Conservation (phyloP, 2,888 invertebrate genomes). For the Chrysolina americana region DNA sequence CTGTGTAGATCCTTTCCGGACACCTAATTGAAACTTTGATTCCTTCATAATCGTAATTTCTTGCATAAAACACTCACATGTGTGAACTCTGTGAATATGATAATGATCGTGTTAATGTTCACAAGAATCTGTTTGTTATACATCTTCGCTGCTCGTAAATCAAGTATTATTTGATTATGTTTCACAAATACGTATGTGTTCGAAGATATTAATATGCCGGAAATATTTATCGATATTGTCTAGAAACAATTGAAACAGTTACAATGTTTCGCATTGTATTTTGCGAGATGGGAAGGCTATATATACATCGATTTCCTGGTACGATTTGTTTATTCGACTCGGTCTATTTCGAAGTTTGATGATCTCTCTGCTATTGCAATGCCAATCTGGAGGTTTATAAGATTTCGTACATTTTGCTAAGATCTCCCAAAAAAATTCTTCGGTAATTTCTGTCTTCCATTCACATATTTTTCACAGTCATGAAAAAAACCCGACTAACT, state of each 20-base stretch:
- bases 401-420: no score
- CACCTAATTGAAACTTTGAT: no score
- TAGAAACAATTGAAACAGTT: slow-evolving; percentile 24
- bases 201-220: slow-evolving; percentile 5
- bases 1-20: no score
- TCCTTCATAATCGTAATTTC: no score
- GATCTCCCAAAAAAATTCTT: no score
- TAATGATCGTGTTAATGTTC: no score
- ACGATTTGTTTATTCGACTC: slow-evolving; percentile 4
- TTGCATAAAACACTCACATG: no score
- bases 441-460: no score
- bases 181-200: neutral
- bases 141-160: neutral
- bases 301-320: slow-evolving; percentile 3
- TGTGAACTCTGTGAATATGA: no score
- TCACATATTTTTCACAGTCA: no score
- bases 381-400: neutral
- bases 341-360: neutral
- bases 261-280: slow-evolving; percentile 27
- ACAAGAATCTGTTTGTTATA: no score
- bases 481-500: no score
- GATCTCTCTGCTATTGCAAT: neutral
- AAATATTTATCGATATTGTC: slow-evolving; percentile 28
- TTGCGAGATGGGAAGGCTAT: slow-evolving; percentile 22
- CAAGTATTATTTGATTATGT: slow-evolving; percentile 8